Conservation (phyloP, 1,140 invertebrate genomes). For the Atopsyche davidsoni region DNA sequence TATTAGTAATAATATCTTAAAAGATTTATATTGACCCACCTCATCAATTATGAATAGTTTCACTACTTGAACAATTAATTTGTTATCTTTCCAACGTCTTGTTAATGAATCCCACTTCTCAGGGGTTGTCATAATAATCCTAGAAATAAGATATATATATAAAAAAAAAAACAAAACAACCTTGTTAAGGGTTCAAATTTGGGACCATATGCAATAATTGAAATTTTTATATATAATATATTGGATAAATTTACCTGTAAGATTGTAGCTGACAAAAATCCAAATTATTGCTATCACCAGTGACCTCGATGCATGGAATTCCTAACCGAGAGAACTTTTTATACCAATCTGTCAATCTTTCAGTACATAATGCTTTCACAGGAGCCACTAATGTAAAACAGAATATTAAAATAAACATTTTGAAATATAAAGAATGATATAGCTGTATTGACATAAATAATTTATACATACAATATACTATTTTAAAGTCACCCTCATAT, state of each 20-base stretch:
- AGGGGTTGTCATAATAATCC: conserved; percentile 73
- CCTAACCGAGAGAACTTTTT: conserved; percentile 60
- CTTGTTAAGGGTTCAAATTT: too few species aligned
- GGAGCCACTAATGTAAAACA: conserved; percentile 66
- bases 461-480: conserved; percentile 56
- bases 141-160: conserved; percentile 29
- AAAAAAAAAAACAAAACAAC: conserved; percentile 1
- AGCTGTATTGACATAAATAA: neutral
- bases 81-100: conserved; percentile 62
- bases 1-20: conserved; percentile 7
- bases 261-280: conserved; percentile 50
- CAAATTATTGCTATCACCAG: conserved; percentile 65
- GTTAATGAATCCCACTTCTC: conserved; percentile 82
- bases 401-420: conserved; percentile 22
- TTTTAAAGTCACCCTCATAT: conserved; percentile 48
- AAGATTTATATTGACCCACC: conserved; percentile 38
- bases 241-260: conserved; percentile 35
- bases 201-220: neutral
- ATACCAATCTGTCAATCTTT: conserved; percentile 66
- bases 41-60: conserved; percentile 79
- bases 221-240: neutral
- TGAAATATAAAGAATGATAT: conserved; percentile 1
- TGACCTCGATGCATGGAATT: conserved; percentile 62
- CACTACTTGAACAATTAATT: conserved; percentile 54
- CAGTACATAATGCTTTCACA: conserved; percentile 71